Conservation (phyloP, 2,113 vertebrate genomes). For the Rhizomys pruinosus region DNA sequence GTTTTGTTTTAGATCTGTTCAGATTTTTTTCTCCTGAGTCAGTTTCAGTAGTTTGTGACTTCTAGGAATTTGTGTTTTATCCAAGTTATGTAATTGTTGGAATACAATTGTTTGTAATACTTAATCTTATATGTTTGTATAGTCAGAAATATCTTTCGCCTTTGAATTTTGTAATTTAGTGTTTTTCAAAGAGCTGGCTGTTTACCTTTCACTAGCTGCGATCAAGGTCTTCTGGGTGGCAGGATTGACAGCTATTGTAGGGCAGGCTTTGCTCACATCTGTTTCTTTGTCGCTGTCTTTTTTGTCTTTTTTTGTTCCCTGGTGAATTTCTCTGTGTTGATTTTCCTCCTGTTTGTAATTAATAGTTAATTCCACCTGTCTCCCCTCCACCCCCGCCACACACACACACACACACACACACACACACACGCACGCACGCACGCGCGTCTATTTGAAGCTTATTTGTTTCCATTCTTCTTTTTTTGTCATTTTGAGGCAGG, state of each 20-base stretch:
- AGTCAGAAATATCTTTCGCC: not conserved
- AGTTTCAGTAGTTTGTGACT: not conserved
- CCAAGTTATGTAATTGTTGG: not conserved
- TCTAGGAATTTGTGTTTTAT: not conserved
- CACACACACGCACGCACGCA: no score
- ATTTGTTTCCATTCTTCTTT: not conserved
- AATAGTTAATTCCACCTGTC: constrained; percentile 32
- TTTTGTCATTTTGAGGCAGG: no score
- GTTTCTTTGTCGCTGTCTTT: not conserved
- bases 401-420: no score
- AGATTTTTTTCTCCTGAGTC: constrained; percentile 4
- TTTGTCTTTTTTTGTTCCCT: not conserved
- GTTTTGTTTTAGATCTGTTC: not conserved
- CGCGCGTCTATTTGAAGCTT: not conserved
- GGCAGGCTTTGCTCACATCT: not conserved
- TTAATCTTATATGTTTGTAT: not conserved
- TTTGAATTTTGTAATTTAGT: constrained; percentile 34
- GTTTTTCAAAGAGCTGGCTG: not conserved
- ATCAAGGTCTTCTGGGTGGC: not conserved
- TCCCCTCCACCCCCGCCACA: no score
- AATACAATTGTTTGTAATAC: not conserved
- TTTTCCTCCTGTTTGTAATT: not conserved
- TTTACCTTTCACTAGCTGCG: not conserved
- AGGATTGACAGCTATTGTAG: not conserved
- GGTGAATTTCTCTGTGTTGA: not conserved